Conservation (phyloP, 2,888 invertebrate species). For the Tromatobia lineatoria region DNA sequence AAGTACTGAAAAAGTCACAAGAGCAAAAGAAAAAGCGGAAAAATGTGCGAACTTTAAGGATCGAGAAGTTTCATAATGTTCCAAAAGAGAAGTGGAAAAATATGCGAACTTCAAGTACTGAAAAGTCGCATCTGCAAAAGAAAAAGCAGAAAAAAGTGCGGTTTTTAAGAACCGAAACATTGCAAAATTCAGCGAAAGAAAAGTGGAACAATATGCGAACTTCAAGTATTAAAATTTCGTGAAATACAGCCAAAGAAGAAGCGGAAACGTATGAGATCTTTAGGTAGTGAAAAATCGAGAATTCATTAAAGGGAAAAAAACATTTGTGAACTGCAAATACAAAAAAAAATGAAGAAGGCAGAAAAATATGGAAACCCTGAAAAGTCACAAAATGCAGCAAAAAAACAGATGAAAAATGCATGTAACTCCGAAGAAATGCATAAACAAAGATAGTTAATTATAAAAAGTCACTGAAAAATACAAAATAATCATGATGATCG, state of each 20-base stretch:
- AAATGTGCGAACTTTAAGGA: neutral
- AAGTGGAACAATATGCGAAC: too few relatives aligned
- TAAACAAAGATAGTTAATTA: constrained; percentile 65
- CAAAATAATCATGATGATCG: constrained; percentile 45
- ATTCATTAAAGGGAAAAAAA: constrained; percentile 25
- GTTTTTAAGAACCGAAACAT: too few relatives aligned
- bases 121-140: too few relatives aligned
- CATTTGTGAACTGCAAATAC: constrained; percentile 32
- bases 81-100: too few relatives aligned
- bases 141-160: too few relatives aligned
- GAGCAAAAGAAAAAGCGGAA: constrained; percentile 35
- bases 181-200: too few relatives aligned
- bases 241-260: too few relatives aligned
- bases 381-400: neutral
- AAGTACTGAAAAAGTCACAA: neutral
- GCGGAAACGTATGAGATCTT: constrained; percentile 77
- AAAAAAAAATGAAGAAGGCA: too few relatives aligned
- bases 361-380: too few relatives aligned
- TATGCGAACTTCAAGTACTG: too few relatives aligned
- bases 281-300: constrained; percentile 54
- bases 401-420: constrained; percentile 40
- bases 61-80: too few relatives aligned
- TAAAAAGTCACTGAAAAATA: neutral
- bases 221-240: too few relatives aligned
- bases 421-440: neutral